Base-by-base conservation (phyloP, 2,113 vertebrate genomes). In the Semicossyphus pulcher region DNA sequence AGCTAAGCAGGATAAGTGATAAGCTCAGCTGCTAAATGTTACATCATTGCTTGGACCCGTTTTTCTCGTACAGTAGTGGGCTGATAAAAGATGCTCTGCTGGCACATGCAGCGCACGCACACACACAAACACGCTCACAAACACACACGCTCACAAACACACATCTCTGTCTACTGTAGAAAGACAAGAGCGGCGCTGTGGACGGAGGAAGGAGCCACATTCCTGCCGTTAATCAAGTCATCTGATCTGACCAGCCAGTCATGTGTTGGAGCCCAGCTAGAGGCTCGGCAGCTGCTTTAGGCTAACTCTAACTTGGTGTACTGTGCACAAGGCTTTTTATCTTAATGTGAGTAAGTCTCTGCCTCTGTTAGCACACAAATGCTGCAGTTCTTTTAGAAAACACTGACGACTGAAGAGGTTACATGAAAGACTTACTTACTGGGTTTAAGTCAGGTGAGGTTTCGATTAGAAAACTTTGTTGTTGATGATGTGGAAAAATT, bases 141-240 rank as follows among this genome's bases (percentile, higher is more conserved):
- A 59, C 26, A 47, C 18, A n/a, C 52, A 44, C 21, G 34, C 26
- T 54, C 44, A 31, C 49, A 16, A 16, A 4, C 36, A 10, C 34
- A 58, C 3, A 25, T 15, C 20, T 51, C 39, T 64, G 52, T 45
- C 42, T 59, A 23, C 14, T 18, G 65, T 42, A 64, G 72, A 61
- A 47, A 76, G 59, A 86, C 42, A 67, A 76, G 36, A 85, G 72
- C 63, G 44, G 68, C 18, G 25, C 84, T 74, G 80, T 76, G 32
- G 59, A 76, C 69, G 58, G 74, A 80, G 76, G 68, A 84, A 87
- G 85, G 81, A 52, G 76, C 75, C 54, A 75, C 88, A 92, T 91
- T 92, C 88, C 83, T 82, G 78, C 72, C 69, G 66, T 86, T 86
- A 86, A 90, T 92, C 80, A 54, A 87, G 90, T 93, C 92, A 93